Conservation (phyloP, 2,888 invertebrate genomes). For the Amphiduros pacificus region DNA sequence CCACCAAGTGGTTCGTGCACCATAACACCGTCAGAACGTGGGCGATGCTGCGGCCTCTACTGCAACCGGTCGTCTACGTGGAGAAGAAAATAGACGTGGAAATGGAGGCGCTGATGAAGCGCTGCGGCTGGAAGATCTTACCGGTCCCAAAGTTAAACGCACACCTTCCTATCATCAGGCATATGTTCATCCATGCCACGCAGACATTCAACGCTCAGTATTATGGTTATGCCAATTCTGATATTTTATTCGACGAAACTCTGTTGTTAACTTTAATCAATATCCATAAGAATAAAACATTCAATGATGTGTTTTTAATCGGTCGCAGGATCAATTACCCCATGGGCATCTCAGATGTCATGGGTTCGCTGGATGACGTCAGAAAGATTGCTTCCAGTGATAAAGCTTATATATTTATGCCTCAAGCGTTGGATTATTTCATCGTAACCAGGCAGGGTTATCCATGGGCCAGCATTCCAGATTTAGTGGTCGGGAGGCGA, state of each 20-base stretch:
- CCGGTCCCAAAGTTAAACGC: conserved; percentile 10
- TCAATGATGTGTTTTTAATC: conserved; percentile 4
- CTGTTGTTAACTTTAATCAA: conserved; percentile 12
- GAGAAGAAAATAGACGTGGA: conserved; percentile 1
- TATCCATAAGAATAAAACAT: background rate
- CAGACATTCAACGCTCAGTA: conserved; percentile 34
- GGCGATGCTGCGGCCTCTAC: conserved; percentile 5
- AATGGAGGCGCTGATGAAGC: conserved; percentile 1
- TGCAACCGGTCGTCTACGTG: conserved; percentile 5
- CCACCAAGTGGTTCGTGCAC: conserved; percentile 5
- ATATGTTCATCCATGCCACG: conserved; percentile 43
- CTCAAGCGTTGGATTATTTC: conserved; percentile 44
- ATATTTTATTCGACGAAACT: conserved; percentile 39
- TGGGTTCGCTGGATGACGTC: background rate
- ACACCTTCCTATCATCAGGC: conserved; percentile 38
- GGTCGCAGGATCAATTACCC: conserved; percentile 14
- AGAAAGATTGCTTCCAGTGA: background rate
- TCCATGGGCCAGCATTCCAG: conserved; percentile 44
- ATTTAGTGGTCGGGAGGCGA: conserved; percentile 43
- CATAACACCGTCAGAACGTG: conserved; percentile 6
- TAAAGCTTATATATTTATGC: conserved; percentile 33
- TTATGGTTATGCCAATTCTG: conserved; percentile 45
- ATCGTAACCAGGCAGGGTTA: conserved; percentile 37
- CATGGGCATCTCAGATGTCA: background rate
- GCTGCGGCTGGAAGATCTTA: conserved; percentile 14